Evolutionary conservation across 2,113 vertebrate genomes (phyloP), one percentile per base, ranked within the genome.

Genomic region (Dicentrarchus labrax): DNA sequence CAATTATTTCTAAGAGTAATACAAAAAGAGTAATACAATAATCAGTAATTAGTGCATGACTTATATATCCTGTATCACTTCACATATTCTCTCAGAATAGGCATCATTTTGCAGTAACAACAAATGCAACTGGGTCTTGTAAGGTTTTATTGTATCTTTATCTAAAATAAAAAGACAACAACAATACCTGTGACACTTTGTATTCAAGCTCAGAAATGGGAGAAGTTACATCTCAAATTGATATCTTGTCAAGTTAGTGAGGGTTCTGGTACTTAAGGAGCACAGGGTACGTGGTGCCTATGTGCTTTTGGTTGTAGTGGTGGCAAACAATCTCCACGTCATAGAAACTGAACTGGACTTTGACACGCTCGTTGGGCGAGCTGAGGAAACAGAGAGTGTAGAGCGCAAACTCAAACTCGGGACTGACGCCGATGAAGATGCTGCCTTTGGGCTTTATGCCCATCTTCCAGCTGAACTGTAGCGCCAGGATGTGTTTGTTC

Each of bases 391-490:
- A 95, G 84, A 96, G 90, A 2, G 96, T 96, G 90, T 96, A 96
- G 71, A 96, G 92, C 45, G 96, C 94, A 0, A 96, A 94, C 90
- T 96, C 96, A 13, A 96, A 96, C 91, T 96, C 96, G 0, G 96
- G 96, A 80, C 96, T 96, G 92, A 96, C 95, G 0, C 96, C 96
- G 4, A 96, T 86, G 88, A 96, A 96, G 91, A 96, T 95, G 94
- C 96, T 96, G 54, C 96, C 95, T 87, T 95, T 95, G 43, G 95
- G 94, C 83, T 96, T 96, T 61, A 96, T 94, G 0, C 95, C 96
- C 0, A 95, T 88, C 91, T 96, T 96, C 96, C 96, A 96, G 91
- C 94, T 95, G 90, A 96, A 96, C 92, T 96, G 96, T 22, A 96
- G 89, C 0, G 95, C 94, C 91, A 96, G 50, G 79, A 96, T 94